Conservation (phyloP, 1,140 invertebrate genomes). For the Polyergus mexicanus region DNA sequence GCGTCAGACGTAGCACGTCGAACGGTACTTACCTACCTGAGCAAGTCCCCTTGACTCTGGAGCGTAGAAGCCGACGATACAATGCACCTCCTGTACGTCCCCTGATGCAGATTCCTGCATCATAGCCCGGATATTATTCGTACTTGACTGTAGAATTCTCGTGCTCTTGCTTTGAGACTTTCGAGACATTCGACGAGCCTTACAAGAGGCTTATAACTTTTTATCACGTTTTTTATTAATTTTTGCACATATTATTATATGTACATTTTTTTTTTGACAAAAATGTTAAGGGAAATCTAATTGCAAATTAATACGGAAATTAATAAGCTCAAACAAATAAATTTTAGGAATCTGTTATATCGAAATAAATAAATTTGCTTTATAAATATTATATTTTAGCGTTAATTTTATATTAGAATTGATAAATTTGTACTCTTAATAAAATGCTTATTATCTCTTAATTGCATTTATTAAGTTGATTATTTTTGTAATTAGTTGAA, state of each 20-base stretch:
- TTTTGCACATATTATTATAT: background rate
- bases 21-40: constrained; percentile 83
- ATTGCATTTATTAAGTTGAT: background rate
- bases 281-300: background rate
- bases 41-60: constrained; percentile 57
- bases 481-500: constrained; percentile 2
- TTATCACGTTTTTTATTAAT: background rate
- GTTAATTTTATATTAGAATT: constrained; percentile 5
- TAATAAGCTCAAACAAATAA: background rate
- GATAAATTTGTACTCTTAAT: background rate
- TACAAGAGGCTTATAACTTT: background rate
- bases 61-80: constrained; percentile 66
- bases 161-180: background rate
- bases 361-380: background rate
- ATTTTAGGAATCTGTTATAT: background rate
- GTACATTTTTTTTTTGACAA: background rate
- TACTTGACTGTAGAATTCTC: constrained; percentile 11
- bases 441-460: background rate
- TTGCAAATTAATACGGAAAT: background rate
- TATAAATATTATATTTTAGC: background rate
- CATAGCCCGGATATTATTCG: constrained; percentile 48
- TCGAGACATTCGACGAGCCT: background rate
- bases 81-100: constrained; percentile 64
- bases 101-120: constrained; percentile 44
- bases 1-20: constrained; percentile 75